These are phyloP conservation scores for Cinclus mexicanus DNA, from an alignment of 2,113 vertebrate genomes.

Conservation along the genomic window DNA sequence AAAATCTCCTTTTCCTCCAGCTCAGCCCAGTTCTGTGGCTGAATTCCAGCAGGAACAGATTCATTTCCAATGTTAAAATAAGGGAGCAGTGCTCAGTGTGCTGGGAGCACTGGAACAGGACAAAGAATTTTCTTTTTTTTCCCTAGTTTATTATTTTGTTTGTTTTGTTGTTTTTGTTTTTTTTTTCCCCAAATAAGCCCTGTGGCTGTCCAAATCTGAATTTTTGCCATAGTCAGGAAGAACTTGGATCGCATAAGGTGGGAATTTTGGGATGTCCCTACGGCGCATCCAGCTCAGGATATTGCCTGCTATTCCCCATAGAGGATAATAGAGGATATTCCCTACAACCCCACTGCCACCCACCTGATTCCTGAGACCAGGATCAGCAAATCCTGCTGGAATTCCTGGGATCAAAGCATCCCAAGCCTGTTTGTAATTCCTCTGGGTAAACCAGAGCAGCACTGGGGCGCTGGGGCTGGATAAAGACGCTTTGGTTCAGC, in stretches of 20 bases:
- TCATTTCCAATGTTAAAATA: neutral
- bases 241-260: neutral
- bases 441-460: neutral
- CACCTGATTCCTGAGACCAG: neutral
- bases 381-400: neutral
- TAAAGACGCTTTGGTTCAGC: constrained; percentile 24
- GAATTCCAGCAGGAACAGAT: neutral
- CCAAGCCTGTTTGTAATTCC: neutral
- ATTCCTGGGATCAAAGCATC: constrained; percentile 3
- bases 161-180: neutral
- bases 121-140: neutral
- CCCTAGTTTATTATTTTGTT: neutral
- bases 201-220: neutral
- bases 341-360: neutral
- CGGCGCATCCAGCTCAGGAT: neutral
- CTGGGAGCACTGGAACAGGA: neutral
- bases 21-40: neutral
- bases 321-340: neutral
- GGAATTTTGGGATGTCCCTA: neutral
- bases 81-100: neutral
- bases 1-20: neutral
- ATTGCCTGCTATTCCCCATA: neutral
- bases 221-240: neutral
- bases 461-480: neutral
- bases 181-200: neutral